Base-by-base conservation (phyloP, 2,113 vertebrate genomes). In the Onychostoma macrolepis region DNA sequence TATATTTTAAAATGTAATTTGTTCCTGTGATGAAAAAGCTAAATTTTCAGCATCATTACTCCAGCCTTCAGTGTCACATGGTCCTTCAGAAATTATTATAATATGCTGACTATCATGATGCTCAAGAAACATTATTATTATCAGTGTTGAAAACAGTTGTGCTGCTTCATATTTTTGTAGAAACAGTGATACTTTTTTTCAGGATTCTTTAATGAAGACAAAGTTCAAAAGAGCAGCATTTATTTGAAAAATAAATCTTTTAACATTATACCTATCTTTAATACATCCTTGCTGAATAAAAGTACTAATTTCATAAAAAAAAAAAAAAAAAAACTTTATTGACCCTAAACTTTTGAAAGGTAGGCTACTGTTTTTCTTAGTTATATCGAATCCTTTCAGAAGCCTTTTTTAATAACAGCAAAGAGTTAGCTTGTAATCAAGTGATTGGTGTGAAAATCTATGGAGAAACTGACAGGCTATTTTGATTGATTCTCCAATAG, bases 401-500 rank as follows among this genome's bases (percentile, higher is more conserved):
- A 45, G 28, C 48, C 21, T 56, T 63, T 43, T 41, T 58, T 58
- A 58, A 61, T 63, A 75, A 61, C 15, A 82, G 53, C 53, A 26
- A 2, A 67, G 65, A 21, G 33, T 41, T 13, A 11, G 13, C 72
- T 45, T 71, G 28, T 89, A 65, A 58, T 75, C 30, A 65, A 71
- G 56, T 67, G 84, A 41, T 76, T 77, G 65, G 41, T 84, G 41
- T 6, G 56, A 50, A 79, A 82, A 71, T 85, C 28, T 85, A 30
- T 76, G 74, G 56, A 76, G 58, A 26, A 71, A 24, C 53, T 86
- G 69, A 75, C 85, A 84, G 83, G 21, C 36, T 77, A 28, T 53
- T 88, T 74, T 89, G 86, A 87, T 30, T 63, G 83, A 90, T 86
- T 87, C 33, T 83, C 80, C 75, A 89, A 87, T 90, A 88, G 76